Base-by-base conservation (phyloP, 2,113 vertebrate genomes). In the Chloroceryle aenea region DNA sequence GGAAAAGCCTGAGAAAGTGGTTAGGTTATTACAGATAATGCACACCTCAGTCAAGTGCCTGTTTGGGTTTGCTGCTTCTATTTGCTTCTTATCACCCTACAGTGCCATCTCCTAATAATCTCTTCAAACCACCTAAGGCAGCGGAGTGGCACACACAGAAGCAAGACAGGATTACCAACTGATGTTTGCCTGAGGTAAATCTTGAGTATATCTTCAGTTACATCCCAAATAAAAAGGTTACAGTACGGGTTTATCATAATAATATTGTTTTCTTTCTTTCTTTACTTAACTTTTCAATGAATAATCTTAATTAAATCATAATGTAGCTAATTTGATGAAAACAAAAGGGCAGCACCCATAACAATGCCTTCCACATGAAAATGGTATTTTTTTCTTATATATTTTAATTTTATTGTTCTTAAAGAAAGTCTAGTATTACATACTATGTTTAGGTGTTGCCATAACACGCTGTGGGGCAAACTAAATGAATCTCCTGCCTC, bases 101-200 rank as follows among this genome's bases (percentile, higher is more conserved):
- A n/a, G 6, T 30, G 40, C 42, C 64, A 68, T 10, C 8, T 64
- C 9, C 40, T 15, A 52, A 32, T 7, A 56, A 53, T 10, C 36
- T n/a, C 63, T 76, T 43, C 62, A 67, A 18, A 3, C 5, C 25
- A 19, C 8, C 23, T 21, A 30, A 58, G 38, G 17, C 25, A 71
- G 17, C 0, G 0, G 17, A 59, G 22, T 3, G 30, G n/a, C 29
- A 29, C 8, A 12, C 5, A n/a, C 16, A 73, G 36, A 52, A 77
- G 19, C 13, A 64, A 53, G 56, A 77, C 74, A 20, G 8, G 38
- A 10, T 68, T 61, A 76, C n/a, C 40, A 72, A 2, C 3, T 45
- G 16, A 42, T 23, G 43, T 23, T 36, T 82, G 13, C 25, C 66
- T 36, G 12, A 62, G 26, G 8, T 29, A 75, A 68, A 19, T 30